Percentiles rank a stretch among this genome's conserved stretches.
These are phyloP conservation scores for Cephalopterus ornatus DNA, from an alignment of 2,113 vertebrate genomes.

Conservation along the genomic window DNA sequence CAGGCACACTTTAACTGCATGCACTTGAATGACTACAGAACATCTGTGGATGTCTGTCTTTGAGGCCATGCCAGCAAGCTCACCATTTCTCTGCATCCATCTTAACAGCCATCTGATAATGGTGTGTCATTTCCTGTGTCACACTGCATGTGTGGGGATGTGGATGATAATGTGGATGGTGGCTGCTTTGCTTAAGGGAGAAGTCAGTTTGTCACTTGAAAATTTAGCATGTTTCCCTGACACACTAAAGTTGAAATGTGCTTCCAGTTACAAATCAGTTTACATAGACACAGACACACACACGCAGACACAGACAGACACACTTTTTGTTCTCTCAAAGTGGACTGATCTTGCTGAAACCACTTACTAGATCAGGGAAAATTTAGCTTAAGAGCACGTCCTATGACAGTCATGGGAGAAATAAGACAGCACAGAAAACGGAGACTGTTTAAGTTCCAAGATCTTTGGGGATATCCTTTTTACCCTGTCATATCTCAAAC, in stretches of 20 bases:
- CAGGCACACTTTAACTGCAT: not conserved
- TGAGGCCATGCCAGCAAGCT: not conserved
- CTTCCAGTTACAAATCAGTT: not conserved
- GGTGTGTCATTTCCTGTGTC: not conserved
- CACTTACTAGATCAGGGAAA: not conserved
- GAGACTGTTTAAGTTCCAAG: not conserved
- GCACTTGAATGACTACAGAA: not conserved
- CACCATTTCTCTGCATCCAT: not conserved
- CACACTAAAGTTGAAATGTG: not conserved
- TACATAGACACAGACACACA: not conserved
- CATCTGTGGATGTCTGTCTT: not conserved
- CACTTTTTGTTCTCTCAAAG: not conserved
- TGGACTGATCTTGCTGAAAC: not conserved
- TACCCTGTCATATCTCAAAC: not conserved
- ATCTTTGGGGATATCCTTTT: not conserved
- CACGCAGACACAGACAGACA: too few species aligned
- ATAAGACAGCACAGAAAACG: constrained; percentile 5
- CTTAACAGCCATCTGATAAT: not conserved
- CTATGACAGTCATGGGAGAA: not conserved
- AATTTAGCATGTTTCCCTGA: not conserved
- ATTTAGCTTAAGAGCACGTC: not conserved
- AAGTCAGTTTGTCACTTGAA: not conserved
- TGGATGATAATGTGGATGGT: not conserved
- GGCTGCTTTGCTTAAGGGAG: not conserved
- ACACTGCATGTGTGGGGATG: not conserved